Evolutionary conservation across 2,888 invertebrate genomes (phyloP), one percentile per base, ranked within the genome.

Genomic region (Troilus luridus): DNA sequence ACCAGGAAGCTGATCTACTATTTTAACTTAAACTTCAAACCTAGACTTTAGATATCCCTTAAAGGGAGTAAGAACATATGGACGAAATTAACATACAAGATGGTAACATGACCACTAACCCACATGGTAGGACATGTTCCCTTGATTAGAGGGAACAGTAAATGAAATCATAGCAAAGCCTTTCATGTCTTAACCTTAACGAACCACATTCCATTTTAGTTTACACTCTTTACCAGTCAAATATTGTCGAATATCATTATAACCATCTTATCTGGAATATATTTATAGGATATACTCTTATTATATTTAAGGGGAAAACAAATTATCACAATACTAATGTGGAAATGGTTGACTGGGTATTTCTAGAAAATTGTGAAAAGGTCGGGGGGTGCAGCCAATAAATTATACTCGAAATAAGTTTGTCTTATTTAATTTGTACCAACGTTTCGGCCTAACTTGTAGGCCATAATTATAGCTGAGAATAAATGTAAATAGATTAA

Each of bases 71-170:
- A 58, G n/a, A 54, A 56, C 12, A 56, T 21, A n/a, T 0, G 5
- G 19, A 1, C 10, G 81, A 14, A 81, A 81, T 19, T 19, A 81
- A 54, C 9, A 19, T 21, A 54, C 21, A 85, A 85, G 56, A 85
- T 17, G n/a, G n/a, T 11, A 85, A 85, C 54, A 56, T 54, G 58
- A 19, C 85, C 85, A 58, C 56, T 85, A 56, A 56, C 21, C 21
- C 54, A n/a, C n/a, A n/a, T 10, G 81, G 54, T 54, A 24, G n/a
- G 12, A 54, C 56, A 17, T 85, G 85, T n/a, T 14, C 12, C 21
- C 85, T 85, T 85, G 85, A 85, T 85, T 85, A 85, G 56, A 85
- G 85, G 85, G n/a, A 0, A 58, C 56, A 21, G 85, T 56, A 85
- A 85, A 85, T 56, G 85, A 56, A 85, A 56, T 21, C 21, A 85